Evolutionary conservation across 2,797 vertebrate species (phyloP).

Genomic region (Miichthys miiuy): DNA sequence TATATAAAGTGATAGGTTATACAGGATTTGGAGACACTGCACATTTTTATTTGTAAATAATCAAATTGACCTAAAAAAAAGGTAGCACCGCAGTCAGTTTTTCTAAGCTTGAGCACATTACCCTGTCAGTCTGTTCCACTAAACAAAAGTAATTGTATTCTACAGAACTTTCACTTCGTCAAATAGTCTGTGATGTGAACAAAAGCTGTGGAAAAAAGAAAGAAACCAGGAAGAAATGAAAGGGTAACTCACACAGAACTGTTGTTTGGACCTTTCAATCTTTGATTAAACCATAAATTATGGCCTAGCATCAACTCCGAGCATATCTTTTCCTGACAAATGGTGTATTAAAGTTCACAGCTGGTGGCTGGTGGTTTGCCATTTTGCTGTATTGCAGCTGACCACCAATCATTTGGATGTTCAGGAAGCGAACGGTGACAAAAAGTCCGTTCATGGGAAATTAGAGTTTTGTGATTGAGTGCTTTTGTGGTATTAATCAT

Average conservation of each 20-base stretch:
- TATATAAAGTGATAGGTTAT: neutral
- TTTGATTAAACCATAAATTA: constrained; percentile 62
- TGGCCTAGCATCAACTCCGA: constrained; percentile 32
- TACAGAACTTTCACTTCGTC: neutral
- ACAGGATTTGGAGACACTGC: too few relatives aligned
- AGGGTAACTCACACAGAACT: constrained; percentile 27
- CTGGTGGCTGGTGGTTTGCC: constrained; percentile 65
- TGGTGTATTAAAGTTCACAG: constrained; percentile 60
- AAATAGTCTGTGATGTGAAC: neutral
- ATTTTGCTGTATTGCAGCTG: constrained; percentile 67
- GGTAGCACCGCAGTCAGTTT: neutral
- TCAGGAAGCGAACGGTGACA: constrained; percentile 50
- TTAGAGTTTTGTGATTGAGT: constrained; percentile 72
- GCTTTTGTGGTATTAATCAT: constrained; percentile 75
- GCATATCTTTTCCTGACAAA: constrained; percentile 68
- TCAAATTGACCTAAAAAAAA: constrained; percentile 4
- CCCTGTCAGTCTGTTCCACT: neutral
- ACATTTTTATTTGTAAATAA: neutral
- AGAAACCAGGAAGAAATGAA: constrained; percentile 11
- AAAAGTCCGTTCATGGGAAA: constrained; percentile 71
- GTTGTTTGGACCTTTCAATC: constrained; percentile 41
- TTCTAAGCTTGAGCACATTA: neutral
- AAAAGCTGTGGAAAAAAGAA: constrained; percentile 8
- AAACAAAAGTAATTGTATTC: neutral
- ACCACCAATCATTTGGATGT: constrained; percentile 72